A percentile compares a stretch with the other conserved stretches of the same genome.
These are phyloP conservation scores for Dipodomys stephensi DNA, from an alignment of 2,113 vertebrate genomes.

Conservation along the genomic window DNA sequence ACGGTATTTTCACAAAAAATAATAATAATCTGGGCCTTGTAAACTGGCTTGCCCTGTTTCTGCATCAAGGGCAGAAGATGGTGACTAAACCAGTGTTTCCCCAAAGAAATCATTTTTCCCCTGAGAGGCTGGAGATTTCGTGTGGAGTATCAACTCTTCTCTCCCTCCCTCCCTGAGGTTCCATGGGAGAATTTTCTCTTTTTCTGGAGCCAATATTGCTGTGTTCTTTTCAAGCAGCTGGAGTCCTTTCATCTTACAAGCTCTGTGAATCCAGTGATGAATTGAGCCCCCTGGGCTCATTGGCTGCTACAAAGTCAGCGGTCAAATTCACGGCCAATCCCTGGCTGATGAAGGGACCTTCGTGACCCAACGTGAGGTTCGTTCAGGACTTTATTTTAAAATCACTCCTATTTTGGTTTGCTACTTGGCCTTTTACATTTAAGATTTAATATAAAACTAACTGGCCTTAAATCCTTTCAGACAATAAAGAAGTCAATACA, in stretches of 20 bases:
- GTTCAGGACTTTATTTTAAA: background rate
- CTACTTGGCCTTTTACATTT: background rate
- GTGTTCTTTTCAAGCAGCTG: background rate
- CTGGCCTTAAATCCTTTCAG: background rate
- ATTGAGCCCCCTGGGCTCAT: background rate
- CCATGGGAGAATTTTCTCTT: background rate
- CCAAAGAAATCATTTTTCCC: background rate
- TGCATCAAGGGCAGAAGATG: background rate
- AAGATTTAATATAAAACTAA: constrained; percentile 28
- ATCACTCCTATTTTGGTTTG: background rate
- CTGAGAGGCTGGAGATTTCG: background rate
- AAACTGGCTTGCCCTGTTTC: background rate
- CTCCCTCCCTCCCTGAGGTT: background rate
- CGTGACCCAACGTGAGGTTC: background rate
- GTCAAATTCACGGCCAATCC: background rate
- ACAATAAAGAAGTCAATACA: background rate
- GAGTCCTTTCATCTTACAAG: constrained; percentile 5
- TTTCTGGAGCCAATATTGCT: background rate
- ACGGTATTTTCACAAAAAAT: background rate
- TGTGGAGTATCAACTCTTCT: background rate
- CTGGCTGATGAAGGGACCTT: background rate
- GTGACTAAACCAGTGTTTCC: background rate
- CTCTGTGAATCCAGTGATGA: background rate
- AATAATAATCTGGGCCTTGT: background rate
- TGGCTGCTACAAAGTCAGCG: constrained; percentile 11